Base-by-base conservation (phyloP, 2,888 invertebrate species). In the Cephus pygmeus region DNA sequence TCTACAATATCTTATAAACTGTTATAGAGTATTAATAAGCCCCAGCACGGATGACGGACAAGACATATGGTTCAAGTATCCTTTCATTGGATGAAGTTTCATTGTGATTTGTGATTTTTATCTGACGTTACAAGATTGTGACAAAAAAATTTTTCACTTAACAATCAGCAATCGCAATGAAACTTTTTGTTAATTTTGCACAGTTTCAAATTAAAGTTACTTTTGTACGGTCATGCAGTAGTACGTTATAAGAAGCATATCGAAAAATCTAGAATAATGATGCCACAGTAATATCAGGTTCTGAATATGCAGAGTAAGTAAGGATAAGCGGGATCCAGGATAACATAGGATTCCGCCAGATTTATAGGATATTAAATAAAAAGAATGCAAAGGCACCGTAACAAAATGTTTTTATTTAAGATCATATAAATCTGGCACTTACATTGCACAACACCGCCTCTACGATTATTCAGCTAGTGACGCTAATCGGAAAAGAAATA, bases 381-480 rank as follows among this genome's bases (percentile, higher is more conserved):
- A 82, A 81, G 69, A 78, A 79, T 79, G 23, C 82, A 85, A 83
- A 74, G 77, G 75, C 80, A 79, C 83, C 78, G 75, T 80, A 82
- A 86, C 86, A 85, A 86, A 81, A 79, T 77, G 36, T 82, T 85
- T 86, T 90, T 90, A 90, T 90, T 90, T 83, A 88, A 87, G 76
- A 89, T 90, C 89, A 81, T 89, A 90, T 90, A 90, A 90, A 90
- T 90, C 90, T 90, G 90, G 90, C 89, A 81, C 76, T 71, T 34
- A 87, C 85, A 88, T 85, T 83, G 78, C 82, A 87, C 82, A 79
- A 82, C 73, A 82, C 79, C 56, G 56, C 9, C 77, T 77, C 75
- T 80, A 79, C 76, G 34, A 79, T 73, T 69, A 78, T 71, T 71
- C 77, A 83, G 82, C 84, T 84, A 83, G 83, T 80, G 69, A 77